These are phyloP conservation scores for Actias luna DNA, from an alignment of 2,888 invertebrate species.

Conservation along the genomic window DNA sequence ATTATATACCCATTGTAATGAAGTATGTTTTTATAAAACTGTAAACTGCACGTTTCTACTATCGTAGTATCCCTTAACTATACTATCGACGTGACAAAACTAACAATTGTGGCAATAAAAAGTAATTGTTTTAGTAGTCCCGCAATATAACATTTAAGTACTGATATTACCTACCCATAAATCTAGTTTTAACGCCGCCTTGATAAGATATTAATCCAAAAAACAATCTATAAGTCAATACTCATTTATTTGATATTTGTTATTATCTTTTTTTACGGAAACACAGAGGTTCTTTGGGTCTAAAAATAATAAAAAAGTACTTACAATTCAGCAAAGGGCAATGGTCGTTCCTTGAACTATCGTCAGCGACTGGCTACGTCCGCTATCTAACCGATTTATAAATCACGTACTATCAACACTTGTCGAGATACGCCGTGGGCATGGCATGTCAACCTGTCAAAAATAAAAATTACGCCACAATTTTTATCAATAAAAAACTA, in stretches of 20 bases:
- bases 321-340: constrained; percentile 9
- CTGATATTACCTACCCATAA: constrained; percentile 4
- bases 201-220: constrained; percentile 12
- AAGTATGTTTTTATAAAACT: not conserved
- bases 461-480: constrained; percentile 18
- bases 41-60: not conserved
- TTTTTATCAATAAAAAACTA: constrained; percentile 13
- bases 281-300: not conserved
- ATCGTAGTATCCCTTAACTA: not conserved
- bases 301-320: constrained; percentile 8
- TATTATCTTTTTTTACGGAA: too few species aligned
- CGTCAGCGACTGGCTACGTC: constrained; percentile 32
- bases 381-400: constrained; percentile 42
- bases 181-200: not conserved
- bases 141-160: not conserved
- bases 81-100: constrained; percentile 6
- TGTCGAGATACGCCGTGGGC: constrained; percentile 44
- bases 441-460: constrained; percentile 38
- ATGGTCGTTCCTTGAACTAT: constrained; percentile 25
- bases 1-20: too few species aligned
- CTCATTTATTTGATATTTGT: constrained; percentile 6
- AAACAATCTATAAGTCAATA: constrained; percentile 10
- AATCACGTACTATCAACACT: constrained; percentile 48
- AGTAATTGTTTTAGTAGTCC: not conserved
- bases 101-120: constrained; percentile 1